Evolutionary conservation across 1,140 invertebrate genomes (phyloP).

Genomic region (Maniola jurtina): DNA sequence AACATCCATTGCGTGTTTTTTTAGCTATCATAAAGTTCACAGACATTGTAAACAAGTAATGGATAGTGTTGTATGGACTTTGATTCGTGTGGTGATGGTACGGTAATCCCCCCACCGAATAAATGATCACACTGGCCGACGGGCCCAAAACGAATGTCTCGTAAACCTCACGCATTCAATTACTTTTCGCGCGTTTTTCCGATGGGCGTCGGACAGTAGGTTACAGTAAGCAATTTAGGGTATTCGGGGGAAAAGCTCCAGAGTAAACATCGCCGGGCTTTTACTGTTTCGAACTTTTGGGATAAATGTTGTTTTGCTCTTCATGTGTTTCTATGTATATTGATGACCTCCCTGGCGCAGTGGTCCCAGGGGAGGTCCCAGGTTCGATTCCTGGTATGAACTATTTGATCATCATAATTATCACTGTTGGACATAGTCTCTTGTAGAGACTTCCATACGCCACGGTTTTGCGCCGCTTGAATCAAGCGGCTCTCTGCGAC

Average conservation of each 20-base stretch:
- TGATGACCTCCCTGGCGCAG: not conserved
- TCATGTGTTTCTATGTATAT: not conserved
- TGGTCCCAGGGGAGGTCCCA: no score
- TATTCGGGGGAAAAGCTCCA: constrained; percentile 21
- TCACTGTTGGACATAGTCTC: no score
- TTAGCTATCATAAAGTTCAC: not conserved
- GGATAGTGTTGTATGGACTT: constrained; percentile 2
- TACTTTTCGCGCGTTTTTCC: constrained; percentile 52
- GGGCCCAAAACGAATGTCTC: constrained; percentile 54
- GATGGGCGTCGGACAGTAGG: constrained; percentile 32
- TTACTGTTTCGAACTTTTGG: constrained; percentile 10
- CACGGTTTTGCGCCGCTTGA: no score
- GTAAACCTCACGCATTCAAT: constrained; percentile 71
- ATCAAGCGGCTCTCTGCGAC: no score
- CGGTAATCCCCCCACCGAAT: constrained; percentile 32
- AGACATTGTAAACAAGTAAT: not conserved
- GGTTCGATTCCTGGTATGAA: no score
- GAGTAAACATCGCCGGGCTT: constrained; percentile 27
- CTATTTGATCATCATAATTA: no score
- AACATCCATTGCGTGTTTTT: constrained; percentile 15
- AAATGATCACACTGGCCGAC: constrained; percentile 51
- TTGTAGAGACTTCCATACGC: no score
- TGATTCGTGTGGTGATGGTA: not conserved
- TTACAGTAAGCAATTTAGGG: constrained; percentile 33
- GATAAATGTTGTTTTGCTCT: not conserved